Evolutionary conservation across 2,797 vertebrate species (phyloP).

Genomic region (Parauchenoglanis ngamensis): DNA sequence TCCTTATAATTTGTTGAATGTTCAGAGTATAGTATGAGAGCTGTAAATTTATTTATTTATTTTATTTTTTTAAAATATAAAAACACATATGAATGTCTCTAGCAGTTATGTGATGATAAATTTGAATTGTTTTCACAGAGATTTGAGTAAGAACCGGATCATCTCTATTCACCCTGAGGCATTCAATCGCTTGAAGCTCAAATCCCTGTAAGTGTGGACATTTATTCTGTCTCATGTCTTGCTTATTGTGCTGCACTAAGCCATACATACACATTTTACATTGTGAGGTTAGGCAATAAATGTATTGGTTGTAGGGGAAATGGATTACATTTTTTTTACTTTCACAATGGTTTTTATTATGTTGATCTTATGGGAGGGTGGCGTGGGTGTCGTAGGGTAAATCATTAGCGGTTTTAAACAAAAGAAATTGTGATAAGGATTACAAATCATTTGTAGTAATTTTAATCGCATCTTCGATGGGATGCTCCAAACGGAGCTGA

Average conservation of each 20-base stretch:
- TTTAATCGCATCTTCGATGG: neutral
- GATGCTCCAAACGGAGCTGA: neutral
- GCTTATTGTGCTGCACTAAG: neutral
- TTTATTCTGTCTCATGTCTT: neutral
- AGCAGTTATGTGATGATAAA: neutral
- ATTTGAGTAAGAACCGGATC: conserved; percentile 92
- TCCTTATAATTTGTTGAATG: neutral
- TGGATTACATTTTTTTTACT: no score
- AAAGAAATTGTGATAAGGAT: neutral
- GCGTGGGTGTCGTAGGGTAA: neutral
- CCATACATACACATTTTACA: neutral
- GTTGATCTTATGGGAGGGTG: neutral
- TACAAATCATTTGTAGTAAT: neutral
- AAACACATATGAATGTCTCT: neutral
- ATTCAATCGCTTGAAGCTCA: conserved; percentile 94
- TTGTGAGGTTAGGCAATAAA: neutral
- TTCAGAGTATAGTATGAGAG: neutral
- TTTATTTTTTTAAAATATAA: neutral
- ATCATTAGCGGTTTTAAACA: neutral
- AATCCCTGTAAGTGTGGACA: conserved; percentile 85
- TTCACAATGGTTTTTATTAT: neutral
- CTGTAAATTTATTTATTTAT: no score
- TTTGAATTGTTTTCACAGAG: conserved; percentile 68
- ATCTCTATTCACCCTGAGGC: conserved; percentile 95
- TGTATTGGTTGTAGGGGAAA: neutral